Evolutionary conservation across 1,140 invertebrate species (phyloP).

Genomic region (Bombus sylvicola): DNA sequence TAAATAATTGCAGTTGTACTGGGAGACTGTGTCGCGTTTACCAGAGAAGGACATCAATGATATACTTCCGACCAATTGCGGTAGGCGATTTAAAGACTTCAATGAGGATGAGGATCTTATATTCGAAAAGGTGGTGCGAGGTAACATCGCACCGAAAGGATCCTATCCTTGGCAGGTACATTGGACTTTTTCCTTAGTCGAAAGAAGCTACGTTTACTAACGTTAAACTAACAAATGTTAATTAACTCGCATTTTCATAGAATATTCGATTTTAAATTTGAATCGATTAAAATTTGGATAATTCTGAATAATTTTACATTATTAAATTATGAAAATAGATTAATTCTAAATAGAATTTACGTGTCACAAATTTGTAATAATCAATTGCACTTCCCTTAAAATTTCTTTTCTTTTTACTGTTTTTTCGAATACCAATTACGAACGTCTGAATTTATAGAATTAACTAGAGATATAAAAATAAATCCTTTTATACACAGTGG

Average conservation of each 20-base stretch:
- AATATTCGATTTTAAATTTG: no score
- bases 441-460: no score
- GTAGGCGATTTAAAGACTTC: constrained; percentile 82
- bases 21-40: constrained; percentile 35
- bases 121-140: constrained; percentile 83
- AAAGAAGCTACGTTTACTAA: no score
- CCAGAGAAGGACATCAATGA: constrained; percentile 74
- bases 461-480: no score
- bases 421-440: no score
- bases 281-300: no score
- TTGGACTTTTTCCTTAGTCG: neutral
- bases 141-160: constrained; percentile 84
- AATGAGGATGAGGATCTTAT: constrained; percentile 77
- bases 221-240: no score
- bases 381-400: neutral
- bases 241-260: no score
- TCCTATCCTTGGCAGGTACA: constrained; percentile 91
- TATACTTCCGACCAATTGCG: constrained; percentile 81
- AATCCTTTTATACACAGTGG: no score
- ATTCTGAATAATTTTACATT: no score
- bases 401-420: no score
- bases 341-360: neutral
- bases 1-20: constrained; percentile 48
- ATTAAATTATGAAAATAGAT: neutral
- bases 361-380: neutral